These are phyloP conservation scores for Lanistes nyassanus DNA, from an alignment of 1,140 invertebrate species.

Conservation along the genomic window DNA sequence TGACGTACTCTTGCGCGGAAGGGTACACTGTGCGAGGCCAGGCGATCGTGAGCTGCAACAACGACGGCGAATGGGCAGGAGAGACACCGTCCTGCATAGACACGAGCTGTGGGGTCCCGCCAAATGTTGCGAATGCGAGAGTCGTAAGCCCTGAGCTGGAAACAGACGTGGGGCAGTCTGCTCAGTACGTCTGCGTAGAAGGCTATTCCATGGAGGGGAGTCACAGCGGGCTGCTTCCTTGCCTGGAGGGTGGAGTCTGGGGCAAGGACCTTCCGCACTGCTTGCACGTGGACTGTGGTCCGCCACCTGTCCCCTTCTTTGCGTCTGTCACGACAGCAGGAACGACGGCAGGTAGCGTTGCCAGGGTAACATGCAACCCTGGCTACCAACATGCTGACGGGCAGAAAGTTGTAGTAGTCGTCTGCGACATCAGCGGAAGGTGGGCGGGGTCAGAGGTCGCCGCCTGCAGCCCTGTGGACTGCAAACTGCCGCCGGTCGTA, in stretches of 20 bases:
- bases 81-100: conserved; percentile 36
- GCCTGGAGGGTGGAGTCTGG: conserved; percentile 24
- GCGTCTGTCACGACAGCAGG: conserved; percentile 13
- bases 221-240: conserved; percentile 1
- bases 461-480: conserved; percentile 11
- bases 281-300: conserved; percentile 20
- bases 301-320: conserved; percentile 13
- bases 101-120: background rate
- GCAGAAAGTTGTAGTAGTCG: background rate
- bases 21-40: conserved; percentile 63
- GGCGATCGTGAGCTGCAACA: conserved; percentile 50
- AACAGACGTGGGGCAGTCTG: background rate
- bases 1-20: conserved; percentile 65
- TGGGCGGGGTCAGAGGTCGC: conserved; percentile 9
- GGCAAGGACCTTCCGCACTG: conserved; percentile 8
- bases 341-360: conserved; percentile 8
- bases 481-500: conserved; percentile 14
- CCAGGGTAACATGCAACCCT: background rate
- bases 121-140: background rate
- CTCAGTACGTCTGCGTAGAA: conserved; percentile 29
- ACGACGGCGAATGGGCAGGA: conserved; percentile 56
- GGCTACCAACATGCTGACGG: conserved; percentile 4
- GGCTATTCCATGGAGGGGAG: conserved; percentile 25
- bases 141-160: background rate
- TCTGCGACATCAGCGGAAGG: conserved; percentile 20